A percentile compares a stretch with the other conserved stretches of the same genome.
Conservation (phyloP, 2,797 vertebrate species). For the Brotula barbata region DNA sequence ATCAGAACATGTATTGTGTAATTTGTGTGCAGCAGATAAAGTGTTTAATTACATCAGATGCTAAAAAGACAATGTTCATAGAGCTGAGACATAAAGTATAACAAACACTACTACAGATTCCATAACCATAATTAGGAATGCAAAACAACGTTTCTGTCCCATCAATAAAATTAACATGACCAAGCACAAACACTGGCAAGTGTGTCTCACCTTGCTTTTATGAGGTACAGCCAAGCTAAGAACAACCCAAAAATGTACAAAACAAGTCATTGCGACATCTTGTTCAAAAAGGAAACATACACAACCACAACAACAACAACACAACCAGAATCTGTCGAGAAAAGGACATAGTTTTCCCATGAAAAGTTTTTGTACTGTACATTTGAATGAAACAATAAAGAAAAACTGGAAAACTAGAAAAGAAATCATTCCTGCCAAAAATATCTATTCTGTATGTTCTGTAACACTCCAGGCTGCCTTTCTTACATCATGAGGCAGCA, state of each 20-base stretch:
- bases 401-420: no score
- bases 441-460: slow-evolving; percentile 4
- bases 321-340: not conserved
- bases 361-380: no score
- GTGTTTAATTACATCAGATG: not conserved
- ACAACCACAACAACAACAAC: no score
- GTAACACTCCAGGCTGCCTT: slow-evolving; percentile 18
- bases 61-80: not conserved
- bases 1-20: not conserved
- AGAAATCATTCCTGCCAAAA: no score
- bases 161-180: not conserved
- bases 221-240: not conserved
- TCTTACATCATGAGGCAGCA: slow-evolving; percentile 31
- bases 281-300: no score
- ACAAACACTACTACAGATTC: not conserved
- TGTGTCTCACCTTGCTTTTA: not conserved
- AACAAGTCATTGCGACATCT: no score
- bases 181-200: not conserved
- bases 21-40: not conserved
- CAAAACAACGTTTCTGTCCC: not conserved
- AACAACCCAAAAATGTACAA: no score
- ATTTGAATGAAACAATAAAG: no score
- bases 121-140: not conserved
- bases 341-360: not conserved
- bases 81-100: not conserved